Evolutionary conservation across 2,797 vertebrate genomes (phyloP), one percentile per base, ranked within the genome.

Genomic region (Sebastes nivosus): DNA sequence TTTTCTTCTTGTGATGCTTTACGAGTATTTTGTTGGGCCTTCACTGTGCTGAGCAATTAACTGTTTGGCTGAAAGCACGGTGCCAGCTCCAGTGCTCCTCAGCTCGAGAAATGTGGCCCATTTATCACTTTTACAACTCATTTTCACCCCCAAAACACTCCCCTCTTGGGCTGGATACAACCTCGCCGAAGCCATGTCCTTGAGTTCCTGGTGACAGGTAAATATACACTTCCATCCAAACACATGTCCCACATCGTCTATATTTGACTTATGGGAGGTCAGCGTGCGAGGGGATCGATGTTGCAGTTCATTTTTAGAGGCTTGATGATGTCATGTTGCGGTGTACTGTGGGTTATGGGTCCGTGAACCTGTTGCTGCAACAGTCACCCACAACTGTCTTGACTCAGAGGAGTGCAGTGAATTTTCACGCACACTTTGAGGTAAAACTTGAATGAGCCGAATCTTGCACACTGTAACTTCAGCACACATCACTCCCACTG

Each of bases 1-100:
- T 93, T 89, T 84, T 87, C 92, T 89, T 25, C 54, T 14, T 69
- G 81, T 74, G 79, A 87, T 94, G 80, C 71, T 94, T 96, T 95
- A 92, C 68, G 85, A 87, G 78, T 90, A 84, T 95, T 92, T 94
- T 93, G 84, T 92, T 90, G 88, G 66, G 90, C 92, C 93, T 95
- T 87, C 84, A 80, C 94, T 86, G 88, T 90, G 88, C 87, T 84
- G 91, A 94, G 90, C 94, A 96, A 96, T 95, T 94, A 95, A 92
- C 89, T 77, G 67, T 93, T 94, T 93, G 86, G 89, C 91, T 95
- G 92, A 94, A 94, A 94, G 87, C 85, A 61, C 71, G 11, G 82
- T 90, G 91, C 82, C 85, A 91, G 82, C 80, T 90, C 79, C 84
- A 65, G 57, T 82, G 82, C 85, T 91, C 74, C 80, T 87, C 81